Conservation (phyloP, 2,888 invertebrate genomes). For the Melieria omissa region DNA sequence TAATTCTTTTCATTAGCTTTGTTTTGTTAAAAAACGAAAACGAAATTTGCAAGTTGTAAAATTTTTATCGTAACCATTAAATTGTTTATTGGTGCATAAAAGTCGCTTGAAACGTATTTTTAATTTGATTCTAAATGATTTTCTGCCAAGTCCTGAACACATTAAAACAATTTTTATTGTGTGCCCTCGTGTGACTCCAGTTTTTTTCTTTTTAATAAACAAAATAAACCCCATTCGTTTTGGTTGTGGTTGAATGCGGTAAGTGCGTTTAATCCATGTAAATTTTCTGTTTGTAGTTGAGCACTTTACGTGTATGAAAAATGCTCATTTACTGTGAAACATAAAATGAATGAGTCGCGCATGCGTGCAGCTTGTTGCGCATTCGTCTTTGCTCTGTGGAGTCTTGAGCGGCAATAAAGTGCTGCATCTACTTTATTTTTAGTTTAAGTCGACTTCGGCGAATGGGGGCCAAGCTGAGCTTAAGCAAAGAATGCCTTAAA, state of each 20-base stretch:
- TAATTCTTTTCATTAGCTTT: no score
- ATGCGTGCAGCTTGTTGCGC: neutral
- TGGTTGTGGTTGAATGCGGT: no score
- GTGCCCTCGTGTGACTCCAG: neutral
- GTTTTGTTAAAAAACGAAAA: neutral
- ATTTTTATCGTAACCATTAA: conserved; percentile 25
- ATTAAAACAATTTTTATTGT: conserved; percentile 16
- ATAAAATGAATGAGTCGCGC: neutral
- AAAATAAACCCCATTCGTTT: neutral
- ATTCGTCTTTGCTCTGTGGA: no score
- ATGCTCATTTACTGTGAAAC: neutral
- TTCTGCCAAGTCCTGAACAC: conserved; percentile 1
- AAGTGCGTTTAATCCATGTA: no score
- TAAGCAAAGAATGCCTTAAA: no score
- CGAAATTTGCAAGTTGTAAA: conserved; percentile 5
- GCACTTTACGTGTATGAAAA: neutral
- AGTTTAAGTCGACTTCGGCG: no score
- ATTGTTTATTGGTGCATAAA: conserved; percentile 46
- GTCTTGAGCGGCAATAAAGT: neutral
- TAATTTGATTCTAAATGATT: conserved; percentile 48
- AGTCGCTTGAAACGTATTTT: conserved; percentile 45
- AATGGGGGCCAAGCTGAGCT: no score
- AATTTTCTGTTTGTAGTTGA: neutral
- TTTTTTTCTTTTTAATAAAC: conserved; percentile 1
- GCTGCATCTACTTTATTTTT: no score